A percentile compares a stretch with the other conserved stretches of the same genome.
Evolutionary conservation across 2,888 invertebrate genomes (phyloP).

Genomic region (Mactromeris polynyma): DNA sequence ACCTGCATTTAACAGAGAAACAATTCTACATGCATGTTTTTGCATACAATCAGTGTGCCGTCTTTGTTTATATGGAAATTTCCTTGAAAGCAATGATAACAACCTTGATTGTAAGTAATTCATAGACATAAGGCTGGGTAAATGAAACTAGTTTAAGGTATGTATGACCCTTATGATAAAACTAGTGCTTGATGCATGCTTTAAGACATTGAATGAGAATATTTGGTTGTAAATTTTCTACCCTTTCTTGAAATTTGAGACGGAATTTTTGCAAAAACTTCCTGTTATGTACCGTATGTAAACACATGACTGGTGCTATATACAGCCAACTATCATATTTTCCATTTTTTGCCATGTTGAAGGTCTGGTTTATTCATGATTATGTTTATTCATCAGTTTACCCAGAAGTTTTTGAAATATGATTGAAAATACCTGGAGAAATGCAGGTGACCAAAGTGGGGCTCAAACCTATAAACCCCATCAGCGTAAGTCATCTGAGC

Average conservation of each 20-base stretch:
- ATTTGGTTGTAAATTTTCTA: conserved; percentile 15
- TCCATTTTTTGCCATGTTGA: neutral
- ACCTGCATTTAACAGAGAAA: neutral
- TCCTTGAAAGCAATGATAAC: neutral
- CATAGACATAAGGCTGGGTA: neutral
- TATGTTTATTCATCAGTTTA: too few relatives aligned
- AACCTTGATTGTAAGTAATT: neutral
- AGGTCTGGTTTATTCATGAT: too few relatives aligned
- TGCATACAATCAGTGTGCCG: neutral
- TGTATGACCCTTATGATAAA: neutral
- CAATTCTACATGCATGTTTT: neutral
- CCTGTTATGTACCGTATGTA: neutral
- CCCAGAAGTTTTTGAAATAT: too few relatives aligned
- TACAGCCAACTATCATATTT: neutral
- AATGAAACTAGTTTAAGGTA: neutral
- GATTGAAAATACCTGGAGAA: too few relatives aligned
- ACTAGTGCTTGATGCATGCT: neutral
- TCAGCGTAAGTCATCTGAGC: too few relatives aligned
- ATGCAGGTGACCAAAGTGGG: too few relatives aligned
- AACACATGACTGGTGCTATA: neutral
- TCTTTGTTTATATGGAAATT: conserved; percentile 19
- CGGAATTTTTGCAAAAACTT: neutral
- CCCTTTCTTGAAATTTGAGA: neutral
- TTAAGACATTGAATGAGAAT: neutral
- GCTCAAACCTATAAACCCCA: too few relatives aligned